phyloP scores from a whole-genome alignment of 2,888 invertebrate species.

The Agonopterix alstromeriana region DNA sequence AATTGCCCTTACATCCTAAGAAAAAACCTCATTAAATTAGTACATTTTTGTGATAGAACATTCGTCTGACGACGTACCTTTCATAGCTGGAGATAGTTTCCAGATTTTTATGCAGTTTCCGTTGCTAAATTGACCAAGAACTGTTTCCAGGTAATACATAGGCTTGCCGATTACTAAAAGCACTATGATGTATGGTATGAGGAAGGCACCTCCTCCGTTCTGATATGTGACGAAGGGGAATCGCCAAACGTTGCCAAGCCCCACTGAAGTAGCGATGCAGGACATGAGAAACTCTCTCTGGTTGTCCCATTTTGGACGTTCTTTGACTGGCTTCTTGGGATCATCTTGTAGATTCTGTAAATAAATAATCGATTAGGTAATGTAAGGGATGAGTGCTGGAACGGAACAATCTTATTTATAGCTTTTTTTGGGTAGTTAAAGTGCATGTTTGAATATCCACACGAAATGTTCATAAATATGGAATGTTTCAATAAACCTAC shows the following conservation, averaged over 20 bases:
- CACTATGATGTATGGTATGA: slow-evolving; percentile 84
- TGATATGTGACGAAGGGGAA: slow-evolving; percentile 78
- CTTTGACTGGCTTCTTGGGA: slow-evolving; percentile 8
- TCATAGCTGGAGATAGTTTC: slow-evolving; percentile 82
- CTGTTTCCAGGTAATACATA: slow-evolving; percentile 89
- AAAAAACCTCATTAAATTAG: too few relatives aligned
- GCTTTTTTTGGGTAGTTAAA: background rate
- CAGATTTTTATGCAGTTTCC: slow-evolving; percentile 86
- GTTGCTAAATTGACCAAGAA: slow-evolving; percentile 89
- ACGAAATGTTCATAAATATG: too few relatives aligned
- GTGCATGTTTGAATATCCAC: too few relatives aligned
- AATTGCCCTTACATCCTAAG: too few relatives aligned
- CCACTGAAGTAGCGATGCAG: slow-evolving; percentile 84
- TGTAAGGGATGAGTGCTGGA: too few relatives aligned
- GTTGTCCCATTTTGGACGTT: slow-evolving; percentile 77
- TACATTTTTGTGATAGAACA: too few relatives aligned
- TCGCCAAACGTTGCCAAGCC: slow-evolving; percentile 84
- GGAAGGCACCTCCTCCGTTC: slow-evolving; percentile 85
- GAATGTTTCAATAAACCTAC: too few relatives aligned
- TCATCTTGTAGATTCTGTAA: background rate
- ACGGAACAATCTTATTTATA: background rate
- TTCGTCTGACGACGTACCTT: slow-evolving; percentile 70
- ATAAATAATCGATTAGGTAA: background rate
- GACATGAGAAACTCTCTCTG: slow-evolving; percentile 85
- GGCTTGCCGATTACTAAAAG: slow-evolving; percentile 84